These are phyloP conservation scores for Callionymus lyra DNA, from an alignment of 2,113 vertebrate species.

Conservation along the genomic window DNA sequence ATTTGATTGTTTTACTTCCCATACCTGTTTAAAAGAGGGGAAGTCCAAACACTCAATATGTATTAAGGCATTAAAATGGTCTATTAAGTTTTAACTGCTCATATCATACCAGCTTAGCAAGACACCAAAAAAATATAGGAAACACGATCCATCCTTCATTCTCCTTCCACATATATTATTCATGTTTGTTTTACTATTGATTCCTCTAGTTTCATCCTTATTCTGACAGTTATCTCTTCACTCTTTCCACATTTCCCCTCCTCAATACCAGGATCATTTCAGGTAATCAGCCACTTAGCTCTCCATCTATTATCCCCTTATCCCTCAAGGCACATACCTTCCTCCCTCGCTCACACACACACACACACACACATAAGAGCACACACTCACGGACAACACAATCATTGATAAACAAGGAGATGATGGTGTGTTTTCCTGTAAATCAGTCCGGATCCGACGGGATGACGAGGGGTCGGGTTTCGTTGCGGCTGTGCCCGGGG, in stretches of 20 bases:
- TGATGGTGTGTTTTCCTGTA: slow-evolving; percentile 30
- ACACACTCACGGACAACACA: slow-evolving; percentile 2
- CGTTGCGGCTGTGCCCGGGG: slow-evolving; percentile 47
- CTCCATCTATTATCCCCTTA: slow-evolving; percentile 39
- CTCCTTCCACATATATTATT: neutral
- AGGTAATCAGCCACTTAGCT: slow-evolving; percentile 58
- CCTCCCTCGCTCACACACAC: slow-evolving; percentile 7
- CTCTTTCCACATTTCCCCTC: slow-evolving; percentile 5
- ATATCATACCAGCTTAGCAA: no score
- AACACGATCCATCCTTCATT: neutral
- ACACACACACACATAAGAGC: slow-evolving; percentile 3
- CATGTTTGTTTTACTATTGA: neutral
- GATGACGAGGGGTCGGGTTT: slow-evolving; percentile 44
- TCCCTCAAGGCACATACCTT: slow-evolving; percentile 39
- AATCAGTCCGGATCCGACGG: slow-evolving; percentile 19
- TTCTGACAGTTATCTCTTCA: slow-evolving; percentile 1
- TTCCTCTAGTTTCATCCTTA: neutral
- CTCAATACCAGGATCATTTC: slow-evolving; percentile 45
- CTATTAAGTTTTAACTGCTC: no score
- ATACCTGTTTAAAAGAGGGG: no score
- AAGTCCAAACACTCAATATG: no score
- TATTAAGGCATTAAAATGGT: no score
- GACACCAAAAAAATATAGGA: neutral
- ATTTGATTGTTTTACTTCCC: no score
- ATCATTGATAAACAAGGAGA: slow-evolving; percentile 7